These are phyloP conservation scores for Sander vitreus DNA, from an alignment of 2,113 vertebrate species.

Conservation along the genomic window DNA sequence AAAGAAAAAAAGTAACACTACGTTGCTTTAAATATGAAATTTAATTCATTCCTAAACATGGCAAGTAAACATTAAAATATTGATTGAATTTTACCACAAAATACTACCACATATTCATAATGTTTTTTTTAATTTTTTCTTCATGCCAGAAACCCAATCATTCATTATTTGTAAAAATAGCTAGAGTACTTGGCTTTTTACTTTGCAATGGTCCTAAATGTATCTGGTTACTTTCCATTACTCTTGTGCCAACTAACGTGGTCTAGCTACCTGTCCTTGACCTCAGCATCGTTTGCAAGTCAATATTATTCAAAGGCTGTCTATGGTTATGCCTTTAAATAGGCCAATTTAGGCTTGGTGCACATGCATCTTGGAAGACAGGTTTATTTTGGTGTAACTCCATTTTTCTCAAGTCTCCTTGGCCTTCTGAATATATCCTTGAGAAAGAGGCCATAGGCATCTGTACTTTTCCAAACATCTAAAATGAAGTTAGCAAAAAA, in stretches of 20 bases:
- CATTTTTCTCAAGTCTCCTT: conserved; percentile 89
- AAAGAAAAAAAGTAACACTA: neutral
- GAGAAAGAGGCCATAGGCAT: conserved; percentile 83
- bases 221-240: conserved; percentile 70
- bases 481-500: conserved; percentile 46
- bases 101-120: conserved; percentile 3
- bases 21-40: conserved; percentile 19
- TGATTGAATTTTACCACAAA: conserved; percentile 25
- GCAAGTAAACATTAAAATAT: conserved; percentile 1
- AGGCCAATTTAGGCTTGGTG: conserved; percentile 84
- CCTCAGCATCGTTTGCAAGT: conserved; percentile 82
- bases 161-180: conserved; percentile 48
- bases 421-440: conserved; percentile 83
- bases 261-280: conserved; percentile 72
- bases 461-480: conserved; percentile 78
- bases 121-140: conserved; percentile 12
- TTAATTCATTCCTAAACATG: conserved; percentile 30
- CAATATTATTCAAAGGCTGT: conserved; percentile 85
- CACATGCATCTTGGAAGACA: conserved; percentile 88
- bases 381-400: conserved; percentile 88
- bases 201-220: conserved; percentile 47
- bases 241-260: conserved; percentile 65
- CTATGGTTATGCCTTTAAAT: conserved; percentile 86
- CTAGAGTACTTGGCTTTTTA: conserved; percentile 50
- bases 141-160: conserved; percentile 17